phyloP scores from a whole-genome alignment of 1,140 invertebrate genomes.

The Aphidius gifuensis region DNA sequence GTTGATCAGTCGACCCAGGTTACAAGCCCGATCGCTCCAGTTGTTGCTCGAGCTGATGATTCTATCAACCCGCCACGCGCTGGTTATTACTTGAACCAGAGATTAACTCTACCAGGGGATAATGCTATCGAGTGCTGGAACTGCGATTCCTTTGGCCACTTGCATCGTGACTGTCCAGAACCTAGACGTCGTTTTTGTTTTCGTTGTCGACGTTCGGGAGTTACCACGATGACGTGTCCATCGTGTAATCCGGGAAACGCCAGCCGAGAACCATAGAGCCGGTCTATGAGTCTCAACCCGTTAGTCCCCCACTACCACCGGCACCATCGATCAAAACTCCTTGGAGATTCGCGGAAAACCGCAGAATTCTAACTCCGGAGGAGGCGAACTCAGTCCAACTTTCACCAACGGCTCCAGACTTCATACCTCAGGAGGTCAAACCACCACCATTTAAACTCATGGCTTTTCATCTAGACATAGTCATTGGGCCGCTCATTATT shows the following conservation, averaged over 20 bases:
- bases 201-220: neutral
- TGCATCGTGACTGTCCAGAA: neutral
- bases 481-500: too few relatives aligned
- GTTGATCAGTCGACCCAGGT: too few relatives aligned
- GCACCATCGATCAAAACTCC: neutral
- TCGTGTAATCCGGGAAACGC: neutral
- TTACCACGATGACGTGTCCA: neutral
- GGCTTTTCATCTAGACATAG: too few relatives aligned
- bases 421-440: neutral
- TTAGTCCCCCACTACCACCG: accelerated
- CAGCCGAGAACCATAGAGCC: neutral
- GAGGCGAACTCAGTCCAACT: too few relatives aligned
- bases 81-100: too few relatives aligned
- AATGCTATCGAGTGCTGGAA: neutral
- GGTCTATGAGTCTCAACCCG: neutral
- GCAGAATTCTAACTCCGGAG: too few relatives aligned
- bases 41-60: too few relatives aligned
- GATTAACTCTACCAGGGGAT: too few relatives aligned
- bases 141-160: neutral
- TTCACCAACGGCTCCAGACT: neutral
- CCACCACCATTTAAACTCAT: neutral
- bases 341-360: too few relatives aligned
- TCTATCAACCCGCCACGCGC: too few relatives aligned
- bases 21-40: too few relatives aligned
- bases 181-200: neutral